Percentiles rank a stretch among this genome's conserved stretches.
Evolutionary conservation across 2,113 vertebrate species (phyloP).

Genomic region (Gadus chalcogrammus): DNA sequence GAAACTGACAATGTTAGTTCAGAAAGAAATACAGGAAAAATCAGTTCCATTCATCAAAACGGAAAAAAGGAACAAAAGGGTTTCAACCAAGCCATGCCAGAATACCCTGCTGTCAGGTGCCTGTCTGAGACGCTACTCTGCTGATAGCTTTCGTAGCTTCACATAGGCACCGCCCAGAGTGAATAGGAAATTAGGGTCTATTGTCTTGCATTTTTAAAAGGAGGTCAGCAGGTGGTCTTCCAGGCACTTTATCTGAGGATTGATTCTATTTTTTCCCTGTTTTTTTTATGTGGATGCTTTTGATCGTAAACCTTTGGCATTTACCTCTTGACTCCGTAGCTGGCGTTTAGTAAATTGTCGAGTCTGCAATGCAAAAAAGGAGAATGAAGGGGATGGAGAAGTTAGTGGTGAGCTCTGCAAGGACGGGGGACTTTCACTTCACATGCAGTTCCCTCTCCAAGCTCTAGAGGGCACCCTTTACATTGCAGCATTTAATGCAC

Average conservation of each 20-base stretch:
- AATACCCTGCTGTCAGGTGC: constrained; percentile 73
- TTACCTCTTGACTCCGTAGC: constrained; percentile 98
- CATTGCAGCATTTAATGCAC: constrained; percentile 35
- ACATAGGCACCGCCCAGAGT: constrained; percentile 36
- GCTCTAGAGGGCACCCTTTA: constrained; percentile 71
- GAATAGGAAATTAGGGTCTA: constrained; percentile 38
- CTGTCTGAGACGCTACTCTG: constrained; percentile 8
- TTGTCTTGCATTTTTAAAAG: constrained; percentile 50
- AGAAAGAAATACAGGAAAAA: constrained; percentile 71
- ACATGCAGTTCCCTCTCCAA: constrained; percentile 67
- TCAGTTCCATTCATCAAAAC: constrained; percentile 68
- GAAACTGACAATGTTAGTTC: constrained; percentile 81
- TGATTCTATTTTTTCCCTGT: constrained; percentile 23
- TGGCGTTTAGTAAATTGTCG: constrained; percentile 98
- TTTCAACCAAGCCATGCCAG: constrained; percentile 80
- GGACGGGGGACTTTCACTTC: constrained; percentile 68
- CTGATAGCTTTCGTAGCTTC: neutral
- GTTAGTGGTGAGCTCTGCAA: constrained; percentile 75
- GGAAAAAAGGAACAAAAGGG: constrained; percentile 60
- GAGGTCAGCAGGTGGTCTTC: constrained; percentile 76
- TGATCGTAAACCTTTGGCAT: constrained; percentile 76
- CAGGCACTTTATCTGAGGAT: constrained; percentile 74
- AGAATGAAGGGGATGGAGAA: constrained; percentile 78
- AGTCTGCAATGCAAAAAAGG: constrained; percentile 86
- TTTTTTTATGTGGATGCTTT: constrained; percentile 77